These are phyloP conservation scores for Troides aeacus DNA, from an alignment of 2,888 invertebrate species.

Conservation along the genomic window DNA sequence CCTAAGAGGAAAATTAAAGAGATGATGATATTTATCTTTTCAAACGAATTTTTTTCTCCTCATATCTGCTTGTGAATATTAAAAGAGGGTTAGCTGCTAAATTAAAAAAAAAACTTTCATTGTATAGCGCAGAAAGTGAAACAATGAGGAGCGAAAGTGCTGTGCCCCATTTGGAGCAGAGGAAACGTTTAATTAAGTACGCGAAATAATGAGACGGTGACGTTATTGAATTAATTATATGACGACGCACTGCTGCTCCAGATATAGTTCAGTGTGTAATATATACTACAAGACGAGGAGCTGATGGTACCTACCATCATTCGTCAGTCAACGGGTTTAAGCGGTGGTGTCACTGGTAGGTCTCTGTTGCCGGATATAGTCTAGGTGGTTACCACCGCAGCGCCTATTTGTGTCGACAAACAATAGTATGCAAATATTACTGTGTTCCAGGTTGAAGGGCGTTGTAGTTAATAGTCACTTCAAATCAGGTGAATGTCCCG, in stretches of 20 bases:
- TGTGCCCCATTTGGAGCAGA: constrained; percentile 3
- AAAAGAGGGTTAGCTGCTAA: not conserved
- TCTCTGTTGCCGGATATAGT: too few relatives aligned
- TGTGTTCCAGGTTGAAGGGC: too few relatives aligned
- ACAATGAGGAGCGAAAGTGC: constrained; percentile 15
- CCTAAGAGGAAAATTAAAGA: too few relatives aligned
- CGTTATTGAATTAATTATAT: constrained; percentile 5
- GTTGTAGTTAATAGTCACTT: too few relatives aligned
- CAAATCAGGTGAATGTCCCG: too few relatives aligned
- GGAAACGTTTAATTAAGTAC: constrained; percentile 13
- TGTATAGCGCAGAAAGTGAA: constrained; percentile 11
- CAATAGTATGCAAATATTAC: too few relatives aligned
- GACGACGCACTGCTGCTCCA: constrained; percentile 1
- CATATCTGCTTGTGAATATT: not conserved
- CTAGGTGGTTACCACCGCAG: too few relatives aligned
- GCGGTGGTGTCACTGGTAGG: too few relatives aligned
- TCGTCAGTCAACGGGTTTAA: too few relatives aligned
- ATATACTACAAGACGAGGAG: not conserved
- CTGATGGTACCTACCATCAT: not conserved
- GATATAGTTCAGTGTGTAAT: not conserved
- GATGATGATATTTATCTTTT: not conserved
- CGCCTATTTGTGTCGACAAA: too few relatives aligned
- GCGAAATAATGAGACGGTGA: constrained; percentile 15
- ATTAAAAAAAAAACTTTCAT: constrained; percentile 7
- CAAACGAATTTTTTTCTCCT: not conserved